These are phyloP conservation scores for Pristionchus arcanus DNA, from an alignment of 2,888 invertebrate species.

Conservation along the genomic window DNA sequence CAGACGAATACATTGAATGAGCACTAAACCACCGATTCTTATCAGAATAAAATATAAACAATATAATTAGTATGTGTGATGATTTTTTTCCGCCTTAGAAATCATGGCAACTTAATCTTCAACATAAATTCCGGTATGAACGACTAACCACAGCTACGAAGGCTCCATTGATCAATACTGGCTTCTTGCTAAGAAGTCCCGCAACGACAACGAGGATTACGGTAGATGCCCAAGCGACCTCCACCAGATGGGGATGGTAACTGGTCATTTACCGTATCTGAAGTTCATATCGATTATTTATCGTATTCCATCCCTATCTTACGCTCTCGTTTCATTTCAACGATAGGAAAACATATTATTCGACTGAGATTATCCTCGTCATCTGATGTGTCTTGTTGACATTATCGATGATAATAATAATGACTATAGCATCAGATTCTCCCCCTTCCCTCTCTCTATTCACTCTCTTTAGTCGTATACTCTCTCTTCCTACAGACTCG, in stretches of 20 bases:
- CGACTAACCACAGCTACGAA: conserved; percentile 49
- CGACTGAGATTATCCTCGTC: neutral
- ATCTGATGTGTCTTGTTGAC: conserved; percentile 16
- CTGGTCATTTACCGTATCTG: conserved; percentile 35
- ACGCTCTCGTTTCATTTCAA: neutral
- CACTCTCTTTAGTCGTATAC: conserved; percentile 53
- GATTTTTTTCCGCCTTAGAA: neutral
- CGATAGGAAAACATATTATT: neutral
- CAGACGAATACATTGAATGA: too few relatives aligned
- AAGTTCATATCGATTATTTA: neutral
- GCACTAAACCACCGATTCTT: too few relatives aligned
- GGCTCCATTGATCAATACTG: conserved; percentile 51
- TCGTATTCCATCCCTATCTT: neutral
- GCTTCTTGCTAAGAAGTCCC: neutral
- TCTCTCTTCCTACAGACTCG: conserved; percentile 48
- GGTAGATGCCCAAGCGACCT: conserved; percentile 53
- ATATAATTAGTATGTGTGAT: too few relatives aligned
- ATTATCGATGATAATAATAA: conserved; percentile 54
- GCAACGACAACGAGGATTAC: conserved; percentile 35
- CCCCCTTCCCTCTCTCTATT: conserved; percentile 43
- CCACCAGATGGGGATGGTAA: conserved; percentile 47
- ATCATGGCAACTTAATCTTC: neutral
- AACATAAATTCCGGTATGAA: neutral
- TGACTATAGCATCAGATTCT: conserved; percentile 59
- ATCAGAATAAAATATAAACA: too few relatives aligned